Evolutionary conservation across 2,797 vertebrate species (phyloP), one percentile per base, ranked within the genome.

Genomic region (Myotis pilosus): DNA sequence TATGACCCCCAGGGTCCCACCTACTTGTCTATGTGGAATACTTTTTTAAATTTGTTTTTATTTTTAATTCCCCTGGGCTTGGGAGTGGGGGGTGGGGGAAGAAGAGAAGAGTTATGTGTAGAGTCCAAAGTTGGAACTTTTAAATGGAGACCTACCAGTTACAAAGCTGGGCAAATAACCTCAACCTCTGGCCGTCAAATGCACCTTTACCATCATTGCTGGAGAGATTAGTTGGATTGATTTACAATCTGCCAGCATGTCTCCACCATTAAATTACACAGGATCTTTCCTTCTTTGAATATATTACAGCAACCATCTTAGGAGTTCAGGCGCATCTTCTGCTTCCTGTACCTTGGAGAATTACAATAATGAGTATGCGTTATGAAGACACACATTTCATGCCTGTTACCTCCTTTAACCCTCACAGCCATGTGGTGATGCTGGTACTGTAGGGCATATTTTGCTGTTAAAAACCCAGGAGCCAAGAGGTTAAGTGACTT

Each of bases 261-360:
- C 1, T 0, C 28, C 25, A 4, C 4, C 28, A 0, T 5, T 44
- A 15, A 20, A 16, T 6, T 25, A 6, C 38, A 4, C 11, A 1
- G 20, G 9, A 15, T 8, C 30, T 7, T 51, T 38, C 16, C 5
- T 44, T 2, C 22, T 15, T 38, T 69, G 44, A 9, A 16, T 3
- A 8, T 12, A 7, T 2, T 5, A 23, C 3, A 8, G 9, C 47
- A 15, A 36, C 15, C 8, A 0, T 9, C 19, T 30, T 38, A 9
- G 7, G 3, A 3, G 16, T 11, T 25, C 6, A 11, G 68, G 5
- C 5, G 22, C 17, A 15, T 9, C 22, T 64, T 64, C 20, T 36
- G 82, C 83, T 69, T 22, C 38, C 23, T 49, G 25, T 15, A 15
- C 33, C 60, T 44, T 28, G 7, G 20, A 30, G 12, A 30, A 10